A percentile compares a stretch with the other conserved stretches of the same genome.
These are phyloP conservation scores for Timandra comae DNA, from an alignment of 2,888 invertebrate species.

Conservation along the genomic window DNA sequence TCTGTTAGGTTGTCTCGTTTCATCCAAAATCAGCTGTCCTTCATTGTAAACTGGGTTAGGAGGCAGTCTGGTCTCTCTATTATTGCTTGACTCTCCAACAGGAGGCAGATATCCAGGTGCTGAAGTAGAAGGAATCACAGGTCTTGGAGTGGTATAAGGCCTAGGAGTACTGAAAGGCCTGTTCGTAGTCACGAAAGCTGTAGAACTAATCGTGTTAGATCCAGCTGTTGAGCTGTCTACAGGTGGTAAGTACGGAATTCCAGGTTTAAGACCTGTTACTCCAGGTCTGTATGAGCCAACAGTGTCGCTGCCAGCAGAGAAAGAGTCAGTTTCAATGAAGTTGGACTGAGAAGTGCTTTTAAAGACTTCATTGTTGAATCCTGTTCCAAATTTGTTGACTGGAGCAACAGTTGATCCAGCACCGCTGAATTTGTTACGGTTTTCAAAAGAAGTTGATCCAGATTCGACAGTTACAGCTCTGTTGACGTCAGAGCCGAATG, in stretches of 20 bases:
- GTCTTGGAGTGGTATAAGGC: constrained; percentile 41
- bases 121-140: constrained; percentile 48
- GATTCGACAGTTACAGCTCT: constrained; percentile 18
- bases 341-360: constrained; percentile 52
- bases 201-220: constrained; percentile 41
- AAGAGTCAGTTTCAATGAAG: constrained; percentile 55
- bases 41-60: constrained; percentile 53
- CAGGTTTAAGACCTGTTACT: constrained; percentile 50
- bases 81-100: constrained; percentile 45
- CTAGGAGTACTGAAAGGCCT: constrained; percentile 26
- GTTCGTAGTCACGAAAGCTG: constrained; percentile 37
- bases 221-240: constrained; percentile 46
- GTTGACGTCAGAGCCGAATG: constrained; percentile 23
- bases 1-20: constrained; percentile 25
- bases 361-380: constrained; percentile 40
- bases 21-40: constrained; percentile 47
- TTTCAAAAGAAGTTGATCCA: constrained; percentile 12
- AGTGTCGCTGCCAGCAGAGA: constrained; percentile 53
- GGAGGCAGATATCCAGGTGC: constrained; percentile 66
- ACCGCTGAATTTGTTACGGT: constrained; percentile 14
- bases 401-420: constrained; percentile 32
- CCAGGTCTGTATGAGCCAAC: constrained; percentile 53
- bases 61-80: constrained; percentile 49
- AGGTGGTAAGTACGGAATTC: constrained; percentile 68
- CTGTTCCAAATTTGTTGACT: constrained; percentile 29